Evolutionary conservation across 2,888 invertebrate species (phyloP).

Genomic region (Theretra japonica): DNA sequence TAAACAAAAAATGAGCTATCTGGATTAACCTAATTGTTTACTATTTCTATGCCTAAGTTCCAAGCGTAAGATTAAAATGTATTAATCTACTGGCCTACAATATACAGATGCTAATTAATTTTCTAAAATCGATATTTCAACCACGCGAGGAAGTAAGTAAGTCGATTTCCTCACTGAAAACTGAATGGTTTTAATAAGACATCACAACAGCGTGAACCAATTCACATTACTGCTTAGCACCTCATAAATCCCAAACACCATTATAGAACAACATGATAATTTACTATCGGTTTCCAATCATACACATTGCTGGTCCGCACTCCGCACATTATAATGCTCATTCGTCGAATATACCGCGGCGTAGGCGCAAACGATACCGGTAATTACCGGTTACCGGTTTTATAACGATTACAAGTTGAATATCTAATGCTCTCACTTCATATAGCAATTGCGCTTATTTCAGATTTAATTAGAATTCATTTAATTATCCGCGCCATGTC

Average conservation of each 20-base stretch:
- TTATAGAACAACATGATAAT: conserved; percentile 7
- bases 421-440: conserved; percentile 32
- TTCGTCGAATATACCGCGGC: conserved; percentile 8
- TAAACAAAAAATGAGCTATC: too few relatives aligned
- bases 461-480: conserved; percentile 30
- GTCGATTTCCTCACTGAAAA: background rate
- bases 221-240: background rate
- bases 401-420: conserved; percentile 24
- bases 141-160: background rate
- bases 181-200: background rate
- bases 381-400: conserved; percentile 29
- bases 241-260: conserved; percentile 14
- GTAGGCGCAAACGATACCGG: conserved; percentile 22
- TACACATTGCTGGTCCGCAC: background rate
- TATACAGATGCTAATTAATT: too few relatives aligned
- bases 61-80: background rate
- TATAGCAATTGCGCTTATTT: conserved; percentile 27
- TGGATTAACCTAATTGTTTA: too few relatives aligned
- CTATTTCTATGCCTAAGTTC: too few relatives aligned
- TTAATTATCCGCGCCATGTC: conserved; percentile 16
- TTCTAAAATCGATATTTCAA: background rate
- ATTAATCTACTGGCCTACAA: background rate
- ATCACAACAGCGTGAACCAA: background rate
- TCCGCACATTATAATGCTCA: conserved; percentile 1
- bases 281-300: conserved; percentile 14